Percentiles rank a stretch among this genome's conserved stretches.
These are phyloP conservation scores for Plagiodera versicolora DNA, from an alignment of 2,888 invertebrate genomes.

Conservation along the genomic window DNA sequence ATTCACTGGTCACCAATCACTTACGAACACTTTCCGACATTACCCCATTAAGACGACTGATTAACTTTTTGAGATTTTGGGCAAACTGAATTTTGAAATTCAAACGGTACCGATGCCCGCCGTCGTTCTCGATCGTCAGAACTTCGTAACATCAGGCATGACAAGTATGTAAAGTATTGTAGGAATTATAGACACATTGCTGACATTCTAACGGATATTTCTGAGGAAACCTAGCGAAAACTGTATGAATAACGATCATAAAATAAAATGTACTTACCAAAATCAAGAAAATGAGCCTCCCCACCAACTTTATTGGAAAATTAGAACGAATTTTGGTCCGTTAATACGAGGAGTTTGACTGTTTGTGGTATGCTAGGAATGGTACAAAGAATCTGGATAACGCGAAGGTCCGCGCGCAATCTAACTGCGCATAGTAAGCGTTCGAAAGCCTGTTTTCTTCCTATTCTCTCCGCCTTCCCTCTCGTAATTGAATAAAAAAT, in stretches of 20 bases:
- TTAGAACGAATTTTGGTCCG: conserved; percentile 70
- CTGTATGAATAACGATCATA: conserved; percentile 65
- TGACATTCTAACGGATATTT: conserved; percentile 71
- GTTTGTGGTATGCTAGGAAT: conserved; percentile 93
- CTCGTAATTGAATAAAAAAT: conserved; percentile 20
- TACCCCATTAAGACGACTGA: conserved; percentile 12
- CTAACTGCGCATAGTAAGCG: conserved; percentile 75
- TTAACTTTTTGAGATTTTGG: conserved; percentile 29
- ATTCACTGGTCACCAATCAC: conserved; percentile 38
- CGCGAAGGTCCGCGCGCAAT: conserved; percentile 84
- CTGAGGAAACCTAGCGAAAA: conserved; percentile 60
- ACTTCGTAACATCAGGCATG: conserved; percentile 66
- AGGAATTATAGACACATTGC: conserved; percentile 75
- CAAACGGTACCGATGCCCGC: conserved; percentile 49
- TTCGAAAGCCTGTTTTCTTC: conserved; percentile 60
- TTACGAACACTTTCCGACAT: conserved; percentile 23
- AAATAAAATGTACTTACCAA: conserved; percentile 71
- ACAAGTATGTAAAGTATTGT: conserved; percentile 79
- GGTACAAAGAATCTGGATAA: conserved; percentile 97
- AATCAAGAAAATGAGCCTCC: conserved; percentile 66
- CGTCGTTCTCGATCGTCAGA: conserved; percentile 52
- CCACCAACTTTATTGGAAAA: conserved; percentile 63
- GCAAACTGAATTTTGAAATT: conserved; percentile 45
- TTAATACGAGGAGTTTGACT: conserved; percentile 73
- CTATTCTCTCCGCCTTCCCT: conserved; percentile 30